Conservation (phyloP, 1,140 invertebrate genomes). For the Drosophila parvula region DNA sequence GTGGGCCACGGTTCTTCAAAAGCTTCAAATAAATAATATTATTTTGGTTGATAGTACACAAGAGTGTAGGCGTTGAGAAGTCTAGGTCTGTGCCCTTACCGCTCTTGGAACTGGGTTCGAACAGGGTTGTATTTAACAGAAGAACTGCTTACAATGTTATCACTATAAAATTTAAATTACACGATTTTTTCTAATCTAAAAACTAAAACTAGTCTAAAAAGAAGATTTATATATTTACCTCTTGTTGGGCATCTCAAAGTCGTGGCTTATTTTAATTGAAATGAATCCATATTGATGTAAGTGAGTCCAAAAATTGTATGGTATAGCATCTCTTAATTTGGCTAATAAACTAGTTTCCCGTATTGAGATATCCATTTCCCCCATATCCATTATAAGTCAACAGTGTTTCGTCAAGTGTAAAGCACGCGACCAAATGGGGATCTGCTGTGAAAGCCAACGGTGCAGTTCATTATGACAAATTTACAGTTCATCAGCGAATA, state of each 20-base stretch:
- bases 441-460: constrained; percentile 54
- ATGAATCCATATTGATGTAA: neutral
- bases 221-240: neutral
- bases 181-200: no score
- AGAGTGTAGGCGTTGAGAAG: neutral
- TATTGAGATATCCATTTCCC: constrained; percentile 11
- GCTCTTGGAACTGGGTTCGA: neutral
- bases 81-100: no score
- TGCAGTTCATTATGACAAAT: constrained; percentile 64
- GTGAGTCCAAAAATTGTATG: constrained; percentile 11
- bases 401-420: constrained; percentile 45
- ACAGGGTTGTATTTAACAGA: neutral
- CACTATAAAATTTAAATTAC: neutral
- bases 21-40: constrained; percentile 1
- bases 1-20: neutral
- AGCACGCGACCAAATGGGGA: constrained; percentile 45
- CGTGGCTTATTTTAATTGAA: neutral
- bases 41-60: neutral
- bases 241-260: neutral
- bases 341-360: constrained; percentile 40
- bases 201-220: neutral
- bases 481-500: constrained; percentile 52
- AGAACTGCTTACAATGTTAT: neutral
- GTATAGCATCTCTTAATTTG: constrained; percentile 32
- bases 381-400: neutral